Evolutionary conservation across 2,888 invertebrate species (phyloP), one percentile per base, ranked within the genome.

Genomic region (Folsomia manolachei): DNA sequence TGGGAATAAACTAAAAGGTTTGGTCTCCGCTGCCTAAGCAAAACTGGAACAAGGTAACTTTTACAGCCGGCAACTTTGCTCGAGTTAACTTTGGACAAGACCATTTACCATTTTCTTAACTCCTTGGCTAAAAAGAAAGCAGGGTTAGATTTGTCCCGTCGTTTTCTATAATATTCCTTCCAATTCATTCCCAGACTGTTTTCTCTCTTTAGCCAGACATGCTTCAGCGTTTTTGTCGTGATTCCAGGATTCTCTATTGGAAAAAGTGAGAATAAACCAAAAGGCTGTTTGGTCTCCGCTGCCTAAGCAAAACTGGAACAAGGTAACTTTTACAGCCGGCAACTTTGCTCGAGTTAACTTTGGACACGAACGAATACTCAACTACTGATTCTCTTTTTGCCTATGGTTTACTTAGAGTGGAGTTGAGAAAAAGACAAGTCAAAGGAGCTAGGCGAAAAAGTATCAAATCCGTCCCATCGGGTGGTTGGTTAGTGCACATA

Each of bases 291-390:
- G 39, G n/a, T n/a, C n/a, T n/a, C n/a, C n/a, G 14, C 39, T 39
- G 39, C 39, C 39, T 39, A 39, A n/a, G n/a, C n/a, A n/a, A n/a
- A 39, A 39, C 39, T 39, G 39, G 39, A 39, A 4, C 39, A 39
- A 39, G 39, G 39, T 14, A 39, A 39, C 39, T 39, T 39, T 39
- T 39, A 4, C 39, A 39, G 39, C 14, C 39, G 14, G 39, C 62
- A 19, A 62, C 24, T 62, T 62, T 19, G 62, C 62, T 62, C 25
- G 62, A 62, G 62, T 62, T 62, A 62, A 62, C 62, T 62, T 62
- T 21, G 62, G 62, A 62, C 62, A 62, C 21, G 62, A 18, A 56
- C n/a, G n/a, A 39, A 4, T 39, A 39, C 39, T 9, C 39, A 39
- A 39, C 4, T 4, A 39, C 7, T 4, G 39, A 39, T 39, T 39